Conservation (phyloP, 2,888 invertebrate species). For the Scrobipalpa atriplicella region DNA sequence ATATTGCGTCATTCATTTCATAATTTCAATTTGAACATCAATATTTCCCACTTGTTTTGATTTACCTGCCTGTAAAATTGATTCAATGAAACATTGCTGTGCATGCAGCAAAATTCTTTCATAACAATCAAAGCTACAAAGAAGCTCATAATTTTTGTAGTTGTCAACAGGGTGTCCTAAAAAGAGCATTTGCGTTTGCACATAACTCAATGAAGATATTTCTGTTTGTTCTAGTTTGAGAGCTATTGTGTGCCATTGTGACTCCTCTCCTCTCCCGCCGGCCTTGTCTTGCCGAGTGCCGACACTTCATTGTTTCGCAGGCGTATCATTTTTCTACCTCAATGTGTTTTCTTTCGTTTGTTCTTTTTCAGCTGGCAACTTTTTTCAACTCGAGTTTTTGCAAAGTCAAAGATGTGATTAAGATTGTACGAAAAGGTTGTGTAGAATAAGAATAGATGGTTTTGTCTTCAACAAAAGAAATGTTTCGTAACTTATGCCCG, state of each 20-base stretch:
- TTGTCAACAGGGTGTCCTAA: no score
- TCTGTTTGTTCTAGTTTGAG: conserved; percentile 15
- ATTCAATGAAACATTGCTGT: not conserved
- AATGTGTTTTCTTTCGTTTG: conserved; percentile 11
- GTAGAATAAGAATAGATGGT: no score
- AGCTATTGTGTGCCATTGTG: not conserved
- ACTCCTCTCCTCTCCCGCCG: not conserved
- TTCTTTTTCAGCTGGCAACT: not conserved
- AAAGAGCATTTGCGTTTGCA: not conserved
- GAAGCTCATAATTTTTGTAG: not conserved
- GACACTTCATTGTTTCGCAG: conserved; percentile 21
- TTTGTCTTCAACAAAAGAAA: no score
- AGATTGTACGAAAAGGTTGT: not conserved
- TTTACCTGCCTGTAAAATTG: no score
- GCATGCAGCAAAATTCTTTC: no score
- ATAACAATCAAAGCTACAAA: not conserved
- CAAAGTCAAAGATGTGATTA: not conserved
- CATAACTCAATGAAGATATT: not conserved
- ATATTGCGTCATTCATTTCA: no score
- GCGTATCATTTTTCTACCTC: conserved; percentile 24
- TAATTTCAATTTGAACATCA: no score
- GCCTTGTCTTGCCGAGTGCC: not conserved
- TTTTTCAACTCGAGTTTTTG: not conserved
- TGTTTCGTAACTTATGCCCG: no score
- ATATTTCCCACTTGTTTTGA: no score